Evolutionary conservation across 1,140 invertebrate species (phyloP).

Genomic region (Coenobita brevimanus): DNA sequence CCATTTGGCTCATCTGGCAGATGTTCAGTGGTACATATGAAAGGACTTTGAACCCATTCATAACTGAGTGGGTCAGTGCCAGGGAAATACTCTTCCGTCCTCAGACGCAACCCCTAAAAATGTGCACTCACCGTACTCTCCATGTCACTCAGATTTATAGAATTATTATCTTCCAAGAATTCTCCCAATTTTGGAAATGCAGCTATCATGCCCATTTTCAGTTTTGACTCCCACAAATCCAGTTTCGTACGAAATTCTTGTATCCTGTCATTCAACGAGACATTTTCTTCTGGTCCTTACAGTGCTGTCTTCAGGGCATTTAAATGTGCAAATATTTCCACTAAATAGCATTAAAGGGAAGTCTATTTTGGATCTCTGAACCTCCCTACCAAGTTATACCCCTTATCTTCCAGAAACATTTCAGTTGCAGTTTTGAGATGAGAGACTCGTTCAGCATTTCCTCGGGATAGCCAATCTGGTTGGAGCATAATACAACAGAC

Average conservation of each 20-base stretch:
- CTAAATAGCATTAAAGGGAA: slow-evolving; percentile 28
- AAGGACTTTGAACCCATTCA: slow-evolving; percentile 34
- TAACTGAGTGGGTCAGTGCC: slow-evolving; percentile 21
- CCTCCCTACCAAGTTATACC: slow-evolving; percentile 33
- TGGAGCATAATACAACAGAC: slow-evolving; percentile 53
- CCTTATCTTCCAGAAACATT: slow-evolving; percentile 14
- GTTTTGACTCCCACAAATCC: slow-evolving; percentile 31
- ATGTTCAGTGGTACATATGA: slow-evolving; percentile 42
- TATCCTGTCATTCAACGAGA: slow-evolving; percentile 34
- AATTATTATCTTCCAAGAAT: slow-evolving; percentile 41
- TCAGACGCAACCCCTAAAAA: slow-evolving; percentile 31
- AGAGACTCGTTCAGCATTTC: slow-evolving; percentile 46
- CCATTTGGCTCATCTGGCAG: slow-evolving; percentile 37
- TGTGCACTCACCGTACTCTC: slow-evolving; percentile 34
- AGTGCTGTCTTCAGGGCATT: slow-evolving; percentile 22
- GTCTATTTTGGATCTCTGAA: slow-evolving; percentile 37
- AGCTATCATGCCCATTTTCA: slow-evolving; percentile 20
- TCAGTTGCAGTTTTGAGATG: slow-evolving; percentile 38
- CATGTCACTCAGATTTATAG: slow-evolving; percentile 25
- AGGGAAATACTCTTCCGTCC: slow-evolving; percentile 38
- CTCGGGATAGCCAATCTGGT: slow-evolving; percentile 46
- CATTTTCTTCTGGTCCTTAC: slow-evolving; percentile 27
- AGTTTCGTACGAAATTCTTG: slow-evolving; percentile 33
- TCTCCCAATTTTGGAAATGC: slow-evolving; percentile 41
- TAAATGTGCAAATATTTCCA: slow-evolving; percentile 39